phyloP scores from a whole-genome alignment of 1,140 invertebrate genomes.

The Bombus vancouverensis region DNA sequence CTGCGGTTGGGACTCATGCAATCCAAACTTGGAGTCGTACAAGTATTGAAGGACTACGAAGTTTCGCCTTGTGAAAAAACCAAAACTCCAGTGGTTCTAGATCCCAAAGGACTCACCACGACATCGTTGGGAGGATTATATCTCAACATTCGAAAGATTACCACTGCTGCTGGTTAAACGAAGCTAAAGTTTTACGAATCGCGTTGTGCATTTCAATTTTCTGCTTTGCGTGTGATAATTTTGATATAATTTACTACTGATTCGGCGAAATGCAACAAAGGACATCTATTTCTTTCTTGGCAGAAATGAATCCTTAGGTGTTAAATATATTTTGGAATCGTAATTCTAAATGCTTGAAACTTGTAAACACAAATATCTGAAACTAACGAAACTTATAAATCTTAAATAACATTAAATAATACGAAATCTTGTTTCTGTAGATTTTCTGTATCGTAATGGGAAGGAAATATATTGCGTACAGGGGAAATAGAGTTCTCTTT shows the following conservation, averaged over 20 bases:
- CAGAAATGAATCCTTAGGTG: too few relatives aligned
- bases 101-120: conserved; percentile 54
- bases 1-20: conserved; percentile 71
- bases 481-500: not conserved
- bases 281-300: too few relatives aligned
- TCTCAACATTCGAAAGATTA: conserved; percentile 50
- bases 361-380: too few relatives aligned
- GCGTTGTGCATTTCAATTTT: fast-evolving
- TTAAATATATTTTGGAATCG: too few relatives aligned
- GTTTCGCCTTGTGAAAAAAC: conserved; percentile 57
- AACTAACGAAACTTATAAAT: too few relatives aligned
- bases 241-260: too few relatives aligned
- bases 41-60: conserved; percentile 68
- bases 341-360: too few relatives aligned
- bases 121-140: conserved; percentile 37
- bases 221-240: fast-evolving
- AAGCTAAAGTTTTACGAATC: not conserved
- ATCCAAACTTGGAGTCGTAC: conserved; percentile 69
- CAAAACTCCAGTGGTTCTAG: conserved; percentile 44
- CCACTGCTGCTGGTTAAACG: not conserved
- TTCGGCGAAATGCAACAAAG: too few relatives aligned
- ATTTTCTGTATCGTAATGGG: fast-evolving
- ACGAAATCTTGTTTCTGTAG: too few relatives aligned
- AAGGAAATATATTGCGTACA: not conserved
- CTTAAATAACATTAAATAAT: too few relatives aligned